Evolutionary conservation across 2,888 invertebrate genomes (phyloP), one percentile per base, ranked within the genome.

Genomic region (Temnothorax rugatulus): DNA sequence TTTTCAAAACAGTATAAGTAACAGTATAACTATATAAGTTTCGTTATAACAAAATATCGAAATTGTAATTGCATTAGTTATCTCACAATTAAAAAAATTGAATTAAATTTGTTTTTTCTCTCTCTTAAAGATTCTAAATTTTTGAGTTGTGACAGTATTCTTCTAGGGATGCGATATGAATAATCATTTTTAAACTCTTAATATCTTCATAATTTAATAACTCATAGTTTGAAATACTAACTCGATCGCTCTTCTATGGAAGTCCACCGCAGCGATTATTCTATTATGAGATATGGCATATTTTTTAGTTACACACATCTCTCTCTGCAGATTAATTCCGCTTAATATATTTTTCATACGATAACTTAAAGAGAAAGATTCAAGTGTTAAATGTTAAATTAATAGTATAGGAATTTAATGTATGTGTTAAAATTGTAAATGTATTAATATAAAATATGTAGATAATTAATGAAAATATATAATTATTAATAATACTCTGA

Each of bases 211-310:
- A 18, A 61, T 61, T 61, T 61, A n/a, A n/a, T 34, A 61, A 61
- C 15, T 29, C 15, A 15, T 57, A 57, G 3, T 21, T 54, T 54
- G 2, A 59, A 18, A 18, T 59, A 79, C 57, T 59, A 21, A 79
- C 79, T 79, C 71, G 2, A 79, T 69, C 3, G 79, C 79, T 59
- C 57, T 69, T 47, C 1, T 79, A 25, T 79, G 79, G 5, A 79
- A 57, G 2, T 79, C 71, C 11, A 79, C 71, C 5, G 79, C 79
- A 47, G 57, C 71, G 0, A 3, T 21, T 79, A 79, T 69, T 69
- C 15, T 69, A 1, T 47, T 34, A 21, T 2, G 47, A 69, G 11
- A 34, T 47, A 69, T 13, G 4, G 7, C 5, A 47, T 79, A 47
- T 47, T 34, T 34, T 34, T 79, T 59, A 34, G 18, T 47, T 13